phyloP scores from a whole-genome alignment of 2,113 vertebrate species.

The Candoia aspera region DNA sequence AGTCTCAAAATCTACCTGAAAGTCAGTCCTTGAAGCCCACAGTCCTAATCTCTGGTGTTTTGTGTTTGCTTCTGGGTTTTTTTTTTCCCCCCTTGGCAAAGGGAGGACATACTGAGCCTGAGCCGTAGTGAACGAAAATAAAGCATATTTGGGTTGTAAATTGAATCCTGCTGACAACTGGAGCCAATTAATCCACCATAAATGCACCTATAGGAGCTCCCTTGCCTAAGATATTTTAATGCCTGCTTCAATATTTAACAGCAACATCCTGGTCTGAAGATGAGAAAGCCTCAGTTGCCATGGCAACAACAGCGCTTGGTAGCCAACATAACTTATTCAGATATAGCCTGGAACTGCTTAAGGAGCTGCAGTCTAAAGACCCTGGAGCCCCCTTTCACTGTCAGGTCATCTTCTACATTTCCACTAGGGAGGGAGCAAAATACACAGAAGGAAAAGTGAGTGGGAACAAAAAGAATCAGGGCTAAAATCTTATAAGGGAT shows the following conservation, averaged over 20 bases:
- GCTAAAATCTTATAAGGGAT: background rate
- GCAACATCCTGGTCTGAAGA: background rate
- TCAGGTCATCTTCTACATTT: background rate
- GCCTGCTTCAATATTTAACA: background rate
- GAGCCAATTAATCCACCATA: background rate
- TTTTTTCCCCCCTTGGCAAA: background rate
- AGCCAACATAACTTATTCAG: background rate
- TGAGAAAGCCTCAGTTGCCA: slow-evolving; percentile 58
- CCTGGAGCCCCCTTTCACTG: background rate
- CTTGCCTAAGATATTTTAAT: background rate
- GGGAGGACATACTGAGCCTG: background rate
- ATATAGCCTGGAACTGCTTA: background rate
- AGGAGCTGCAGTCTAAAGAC: background rate
- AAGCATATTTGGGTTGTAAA: background rate
- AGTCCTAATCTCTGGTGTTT: background rate
- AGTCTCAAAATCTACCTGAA: background rate
- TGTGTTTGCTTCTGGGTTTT: background rate
- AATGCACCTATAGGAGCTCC: background rate
- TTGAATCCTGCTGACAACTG: background rate
- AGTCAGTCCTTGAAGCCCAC: background rate
- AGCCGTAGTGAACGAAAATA: background rate
- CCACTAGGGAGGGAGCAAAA: background rate
- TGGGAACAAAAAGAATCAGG: background rate
- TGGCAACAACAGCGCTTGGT: slow-evolving; percentile 48
- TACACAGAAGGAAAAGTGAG: background rate